Percentiles rank a stretch among this genome's conserved stretches.
These are phyloP conservation scores for Leptobrachium leishanense DNA, from an alignment of 2,113 vertebrate species.

Conservation along the genomic window DNA sequence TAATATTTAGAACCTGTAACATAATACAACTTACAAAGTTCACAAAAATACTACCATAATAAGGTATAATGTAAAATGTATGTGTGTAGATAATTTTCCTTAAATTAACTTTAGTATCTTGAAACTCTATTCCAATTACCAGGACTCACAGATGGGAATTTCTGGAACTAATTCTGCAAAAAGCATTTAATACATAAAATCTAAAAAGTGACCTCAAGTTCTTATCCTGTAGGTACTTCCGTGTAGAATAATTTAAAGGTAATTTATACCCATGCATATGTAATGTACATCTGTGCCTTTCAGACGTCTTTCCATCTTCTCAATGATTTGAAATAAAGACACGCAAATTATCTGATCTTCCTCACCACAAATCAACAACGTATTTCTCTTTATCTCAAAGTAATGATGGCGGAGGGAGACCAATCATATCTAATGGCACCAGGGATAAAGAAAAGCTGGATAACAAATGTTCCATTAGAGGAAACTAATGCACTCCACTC, in stretches of 20 bases:
- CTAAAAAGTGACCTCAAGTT: conserved; percentile 15
- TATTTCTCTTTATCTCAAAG: conserved; percentile 49
- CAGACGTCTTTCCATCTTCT: conserved; percentile 31
- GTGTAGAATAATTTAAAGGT: conserved; percentile 36
- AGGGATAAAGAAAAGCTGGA: conserved; percentile 47
- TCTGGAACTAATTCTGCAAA: not conserved
- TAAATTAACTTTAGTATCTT: no score
- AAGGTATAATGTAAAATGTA: no score
- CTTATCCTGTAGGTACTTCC: conserved; percentile 7
- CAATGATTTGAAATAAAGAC: conserved; percentile 50
- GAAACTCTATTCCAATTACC: no score
- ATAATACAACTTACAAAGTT: no score
- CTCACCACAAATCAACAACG: conserved; percentile 58
- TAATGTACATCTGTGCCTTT: conserved; percentile 43
- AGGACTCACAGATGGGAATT: no score
- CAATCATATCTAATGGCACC: conserved; percentile 47
- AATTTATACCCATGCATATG: conserved; percentile 40
- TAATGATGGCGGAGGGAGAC: conserved; percentile 51
- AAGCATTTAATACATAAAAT: conserved; percentile 4
- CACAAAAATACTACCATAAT: no score
- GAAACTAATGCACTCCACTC: conserved; percentile 50
- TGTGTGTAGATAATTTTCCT: no score
- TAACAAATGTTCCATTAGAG: conserved; percentile 56
- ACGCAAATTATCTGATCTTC: conserved; percentile 45
- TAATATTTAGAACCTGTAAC: no score